Conservation (phyloP, 2,797 vertebrate genomes). For the Pseudocheirus occidentalis region DNA sequence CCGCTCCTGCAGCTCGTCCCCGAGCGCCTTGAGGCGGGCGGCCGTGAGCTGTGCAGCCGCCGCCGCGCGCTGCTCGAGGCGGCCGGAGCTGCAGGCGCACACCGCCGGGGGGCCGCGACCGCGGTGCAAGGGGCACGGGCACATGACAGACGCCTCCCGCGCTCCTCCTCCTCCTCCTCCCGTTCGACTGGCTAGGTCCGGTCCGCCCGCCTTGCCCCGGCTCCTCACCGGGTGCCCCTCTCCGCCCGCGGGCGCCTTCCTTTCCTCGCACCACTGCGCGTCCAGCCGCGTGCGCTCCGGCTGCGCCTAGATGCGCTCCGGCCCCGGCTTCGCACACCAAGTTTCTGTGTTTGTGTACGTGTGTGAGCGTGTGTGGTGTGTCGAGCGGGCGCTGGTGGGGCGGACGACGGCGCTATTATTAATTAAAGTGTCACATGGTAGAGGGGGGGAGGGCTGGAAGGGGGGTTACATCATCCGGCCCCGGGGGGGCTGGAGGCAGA, state of each 20-base stretch:
- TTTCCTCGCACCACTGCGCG: conserved; percentile 29
- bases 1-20: conserved; percentile 92
- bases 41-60: conserved; percentile 88
- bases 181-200: conserved; percentile 64
- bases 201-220: conserved; percentile 43
- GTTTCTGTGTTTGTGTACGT: conserved; percentile 72
- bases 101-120: conserved; percentile 88
- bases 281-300: not conserved
- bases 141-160: conserved; percentile 85
- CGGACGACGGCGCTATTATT: conserved; percentile 89
- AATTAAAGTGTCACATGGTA: conserved; percentile 94
- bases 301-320: conserved; percentile 49
- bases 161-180: conserved; percentile 62
- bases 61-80: conserved; percentile 80
- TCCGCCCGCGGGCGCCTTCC: not conserved
- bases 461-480: conserved; percentile 95
- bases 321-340: conserved; percentile 76
- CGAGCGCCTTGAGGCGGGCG: conserved; percentile 91
- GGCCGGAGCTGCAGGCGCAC: conserved; percentile 85
- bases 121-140: conserved; percentile 90
- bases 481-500: conserved; percentile 79
- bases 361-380: conserved; percentile 72
- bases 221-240: not conserved
- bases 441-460: conserved; percentile 82
- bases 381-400: conserved; percentile 61